Conservation (phyloP, 2,113 vertebrate genomes). For the Cyprinodon tularosa region DNA sequence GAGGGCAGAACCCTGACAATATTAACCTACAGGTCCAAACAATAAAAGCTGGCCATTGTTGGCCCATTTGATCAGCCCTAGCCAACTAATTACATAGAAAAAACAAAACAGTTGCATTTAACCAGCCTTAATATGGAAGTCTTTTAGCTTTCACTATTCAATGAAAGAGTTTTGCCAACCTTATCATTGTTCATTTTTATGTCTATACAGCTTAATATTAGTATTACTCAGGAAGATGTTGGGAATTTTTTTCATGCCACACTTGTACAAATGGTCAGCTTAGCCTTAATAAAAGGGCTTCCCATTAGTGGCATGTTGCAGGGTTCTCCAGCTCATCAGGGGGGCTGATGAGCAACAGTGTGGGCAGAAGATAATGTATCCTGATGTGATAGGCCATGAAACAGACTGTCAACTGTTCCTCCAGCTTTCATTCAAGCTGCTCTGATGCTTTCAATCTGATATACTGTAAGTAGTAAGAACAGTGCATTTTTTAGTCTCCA, state of each 20-base stretch:
- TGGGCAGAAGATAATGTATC: conserved; percentile 52
- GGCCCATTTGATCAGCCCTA: too few relatives aligned
- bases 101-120: background rate
- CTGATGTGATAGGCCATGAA: conserved; percentile 68
- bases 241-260: background rate
- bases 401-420: conserved; percentile 52
- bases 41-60: too few relatives aligned
- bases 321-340: conserved; percentile 57
- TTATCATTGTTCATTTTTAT: too few relatives aligned
- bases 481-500: conserved; percentile 18
- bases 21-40: too few relatives aligned
- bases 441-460: conserved; percentile 64
- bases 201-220: too few relatives aligned
- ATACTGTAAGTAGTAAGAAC: conserved; percentile 58
- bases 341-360: conserved; percentile 75
- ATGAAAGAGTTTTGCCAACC: conserved; percentile 12
- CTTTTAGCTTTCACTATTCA: conserved; percentile 35
- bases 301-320: conserved; percentile 18
- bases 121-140: background rate
- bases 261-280: conserved; percentile 7
- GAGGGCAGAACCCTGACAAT: too few relatives aligned
- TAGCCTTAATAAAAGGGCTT: conserved; percentile 12
- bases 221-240: too few relatives aligned
- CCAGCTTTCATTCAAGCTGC: conserved; percentile 49
- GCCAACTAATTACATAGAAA: background rate